Percentiles rank a stretch among this genome's conserved stretches.
These are phyloP conservation scores for Phataginus tetradactyla DNA, from an alignment of 2,797 vertebrate genomes.

Conservation along the genomic window DNA sequence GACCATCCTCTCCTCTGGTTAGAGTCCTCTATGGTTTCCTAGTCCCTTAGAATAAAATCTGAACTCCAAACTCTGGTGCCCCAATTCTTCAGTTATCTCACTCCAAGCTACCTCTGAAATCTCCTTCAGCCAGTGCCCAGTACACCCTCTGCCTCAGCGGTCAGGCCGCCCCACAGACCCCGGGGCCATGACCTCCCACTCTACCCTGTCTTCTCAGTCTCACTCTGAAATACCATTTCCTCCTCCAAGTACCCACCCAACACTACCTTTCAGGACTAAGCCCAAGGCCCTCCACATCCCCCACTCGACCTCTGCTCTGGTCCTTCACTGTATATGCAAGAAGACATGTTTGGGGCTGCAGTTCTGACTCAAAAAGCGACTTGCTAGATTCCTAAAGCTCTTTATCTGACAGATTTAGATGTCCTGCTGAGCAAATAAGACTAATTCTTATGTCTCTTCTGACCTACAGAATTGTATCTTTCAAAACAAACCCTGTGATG, in stretches of 20 bases:
- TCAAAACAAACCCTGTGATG: neutral
- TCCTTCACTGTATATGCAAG: neutral
- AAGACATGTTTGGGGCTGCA: neutral
- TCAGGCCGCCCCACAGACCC: too few species aligned
- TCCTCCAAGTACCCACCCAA: neutral
- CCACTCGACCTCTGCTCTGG: neutral
- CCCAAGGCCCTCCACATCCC: neutral
- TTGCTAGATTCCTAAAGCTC: neutral
- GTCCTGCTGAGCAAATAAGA: conserved; percentile 2
- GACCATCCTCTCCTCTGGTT: neutral
- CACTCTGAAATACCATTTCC: neutral
- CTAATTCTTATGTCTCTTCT: neutral
- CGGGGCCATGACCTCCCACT: neutral
- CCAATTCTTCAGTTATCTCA: neutral
- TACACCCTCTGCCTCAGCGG: neutral
- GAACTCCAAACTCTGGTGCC: neutral
- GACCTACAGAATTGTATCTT: neutral
- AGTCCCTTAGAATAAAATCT: neutral
- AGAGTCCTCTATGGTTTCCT: neutral
- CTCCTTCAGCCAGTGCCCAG: neutral
- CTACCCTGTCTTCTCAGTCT: neutral
- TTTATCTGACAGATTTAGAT: neutral
- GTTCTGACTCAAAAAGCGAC: neutral
- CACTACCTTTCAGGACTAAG: neutral
- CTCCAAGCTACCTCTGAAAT: too few species aligned